These are phyloP conservation scores for Myiozetetes cayanensis DNA, from an alignment of 2,113 vertebrate genomes.

Conservation along the genomic window DNA sequence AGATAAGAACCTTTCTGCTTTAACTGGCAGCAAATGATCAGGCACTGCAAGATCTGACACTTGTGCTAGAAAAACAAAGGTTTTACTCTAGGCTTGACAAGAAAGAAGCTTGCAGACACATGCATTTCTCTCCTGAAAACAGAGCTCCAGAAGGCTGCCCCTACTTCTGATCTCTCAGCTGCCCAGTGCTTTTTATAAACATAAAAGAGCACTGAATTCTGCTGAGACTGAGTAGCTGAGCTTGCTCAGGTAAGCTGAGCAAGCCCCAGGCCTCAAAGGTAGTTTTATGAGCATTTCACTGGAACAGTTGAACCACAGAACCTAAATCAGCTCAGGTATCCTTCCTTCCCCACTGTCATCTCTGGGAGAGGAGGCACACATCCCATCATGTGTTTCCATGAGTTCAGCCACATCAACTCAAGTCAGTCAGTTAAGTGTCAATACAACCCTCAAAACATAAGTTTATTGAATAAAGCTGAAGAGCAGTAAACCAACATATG, in stretches of 20 bases:
- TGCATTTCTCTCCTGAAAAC: neutral
- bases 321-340: neutral
- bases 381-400: neutral
- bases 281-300: neutral
- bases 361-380: neutral
- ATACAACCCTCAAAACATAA: constrained; percentile 79
- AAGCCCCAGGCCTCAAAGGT: neutral
- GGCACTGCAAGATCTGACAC: neutral
- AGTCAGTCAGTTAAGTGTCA: constrained; percentile 64
- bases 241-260: neutral
- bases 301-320: neutral
- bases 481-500: constrained; percentile 76
- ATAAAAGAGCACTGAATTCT: neutral
- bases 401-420: constrained; percentile 46
- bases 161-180: neutral
- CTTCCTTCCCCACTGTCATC: neutral
- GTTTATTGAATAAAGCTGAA: constrained; percentile 81
- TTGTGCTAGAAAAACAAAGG: neutral
- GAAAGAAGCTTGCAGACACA: neutral
- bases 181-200: neutral
- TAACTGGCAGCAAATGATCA: neutral
- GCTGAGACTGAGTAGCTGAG: neutral
- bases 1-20: neutral
- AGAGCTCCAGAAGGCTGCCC: neutral
- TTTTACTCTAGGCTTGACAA: neutral